These are phyloP conservation scores for Drosophila kambysellisi DNA, from an alignment of 2,888 invertebrate species.

Conservation along the genomic window DNA sequence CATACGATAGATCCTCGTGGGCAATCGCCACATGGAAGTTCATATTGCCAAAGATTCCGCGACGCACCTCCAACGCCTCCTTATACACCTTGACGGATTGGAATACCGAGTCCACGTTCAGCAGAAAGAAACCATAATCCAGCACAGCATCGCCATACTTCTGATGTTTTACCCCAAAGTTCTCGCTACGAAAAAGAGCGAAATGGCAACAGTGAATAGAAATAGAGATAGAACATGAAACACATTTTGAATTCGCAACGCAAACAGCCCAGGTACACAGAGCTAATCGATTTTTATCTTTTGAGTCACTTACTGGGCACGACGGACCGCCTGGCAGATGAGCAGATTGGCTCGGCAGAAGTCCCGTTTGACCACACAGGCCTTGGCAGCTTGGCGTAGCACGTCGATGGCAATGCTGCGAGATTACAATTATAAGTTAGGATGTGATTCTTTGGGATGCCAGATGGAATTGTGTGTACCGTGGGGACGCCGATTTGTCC, in stretches of 20 bases:
- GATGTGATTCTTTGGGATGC: neutral
- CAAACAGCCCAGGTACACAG: constrained; percentile 12
- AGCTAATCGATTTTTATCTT: neutral
- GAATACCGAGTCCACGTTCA: constrained; percentile 94
- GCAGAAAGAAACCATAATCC: constrained; percentile 95
- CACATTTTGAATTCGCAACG: neutral
- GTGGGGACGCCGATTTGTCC: constrained; percentile 87
- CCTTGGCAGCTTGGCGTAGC: constrained; percentile 93
- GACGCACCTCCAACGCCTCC: constrained; percentile 90
- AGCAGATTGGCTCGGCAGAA: constrained; percentile 93
- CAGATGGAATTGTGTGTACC: constrained; percentile 82
- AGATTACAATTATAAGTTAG: neutral
- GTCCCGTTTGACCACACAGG: constrained; percentile 95
- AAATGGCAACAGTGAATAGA: neutral
- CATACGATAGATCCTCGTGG: constrained; percentile 97
- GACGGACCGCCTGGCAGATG: constrained; percentile 92
- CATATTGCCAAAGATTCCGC: constrained; percentile 91
- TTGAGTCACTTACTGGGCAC: constrained; percentile 79
- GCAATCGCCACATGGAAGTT: constrained; percentile 95
- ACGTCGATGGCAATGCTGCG: constrained; percentile 91
- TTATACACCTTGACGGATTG: constrained; percentile 94
- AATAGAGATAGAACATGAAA: neutral
- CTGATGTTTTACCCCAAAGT: constrained; percentile 89
- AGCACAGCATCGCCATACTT: constrained; percentile 93
- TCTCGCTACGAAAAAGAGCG: constrained; percentile 62